These are phyloP conservation scores for Momotus momota DNA, from an alignment of 2,797 vertebrate species.

Conservation along the genomic window DNA sequence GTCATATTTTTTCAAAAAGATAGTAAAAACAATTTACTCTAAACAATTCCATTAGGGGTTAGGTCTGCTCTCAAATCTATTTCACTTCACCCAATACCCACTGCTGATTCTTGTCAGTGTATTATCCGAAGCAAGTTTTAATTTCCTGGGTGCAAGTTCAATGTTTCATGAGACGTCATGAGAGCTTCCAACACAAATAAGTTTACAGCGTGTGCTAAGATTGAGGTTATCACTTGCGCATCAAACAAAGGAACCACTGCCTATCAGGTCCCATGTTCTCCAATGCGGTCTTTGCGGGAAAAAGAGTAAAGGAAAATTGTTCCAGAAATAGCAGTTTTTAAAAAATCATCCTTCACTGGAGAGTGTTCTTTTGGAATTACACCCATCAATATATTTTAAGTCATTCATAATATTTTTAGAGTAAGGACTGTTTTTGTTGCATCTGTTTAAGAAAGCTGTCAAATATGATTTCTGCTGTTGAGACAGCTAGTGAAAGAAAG, in stretches of 20 bases:
- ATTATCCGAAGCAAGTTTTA: neutral
- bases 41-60: neutral
- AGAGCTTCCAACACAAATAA: neutral
- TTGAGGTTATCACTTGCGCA: neutral
- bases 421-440: neutral
- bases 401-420: neutral
- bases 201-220: neutral
- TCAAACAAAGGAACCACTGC: neutral
- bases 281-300: neutral
- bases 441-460: neutral
- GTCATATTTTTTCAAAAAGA: neutral
- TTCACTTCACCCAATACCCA: neutral
- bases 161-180: neutral
- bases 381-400: neutral
- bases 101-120: neutral
- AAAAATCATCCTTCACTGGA: neutral
- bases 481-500: neutral
- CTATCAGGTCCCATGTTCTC: neutral
- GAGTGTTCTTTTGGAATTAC: neutral
- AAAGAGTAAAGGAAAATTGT: neutral
- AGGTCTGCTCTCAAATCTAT: neutral
- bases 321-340: neutral
- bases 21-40: neutral
- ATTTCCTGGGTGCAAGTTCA: neutral
- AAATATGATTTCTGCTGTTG: neutral